Conservation (phyloP, 2,113 vertebrate species). For the Pelmatolapia mariae region DNA sequence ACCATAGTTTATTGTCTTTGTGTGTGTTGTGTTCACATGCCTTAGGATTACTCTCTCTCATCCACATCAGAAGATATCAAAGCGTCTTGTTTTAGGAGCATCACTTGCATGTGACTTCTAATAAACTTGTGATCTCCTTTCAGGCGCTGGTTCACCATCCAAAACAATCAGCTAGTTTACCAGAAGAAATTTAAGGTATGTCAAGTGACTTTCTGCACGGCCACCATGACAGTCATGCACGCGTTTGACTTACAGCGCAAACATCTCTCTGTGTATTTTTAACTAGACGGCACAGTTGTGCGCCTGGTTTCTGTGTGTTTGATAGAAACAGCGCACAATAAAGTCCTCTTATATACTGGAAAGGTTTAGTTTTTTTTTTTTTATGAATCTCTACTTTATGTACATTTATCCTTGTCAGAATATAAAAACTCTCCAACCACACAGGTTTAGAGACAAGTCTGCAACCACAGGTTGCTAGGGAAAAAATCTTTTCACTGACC, state of each 20-base stretch:
- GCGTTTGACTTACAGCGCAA: background rate
- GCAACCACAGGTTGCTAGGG: background rate
- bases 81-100: background rate
- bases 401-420: background rate
- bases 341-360: background rate
- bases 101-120: constrained; percentile 2
- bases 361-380: background rate
- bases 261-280: background rate
- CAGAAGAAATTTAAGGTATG: constrained; percentile 99
- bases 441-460: background rate
- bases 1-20: background rate
- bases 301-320: background rate
- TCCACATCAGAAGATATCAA: background rate
- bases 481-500: background rate
- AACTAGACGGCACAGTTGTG: background rate
- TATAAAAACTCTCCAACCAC: background rate
- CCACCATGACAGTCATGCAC: constrained; percentile 12
- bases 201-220: constrained; percentile 15
- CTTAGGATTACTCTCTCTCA: background rate
- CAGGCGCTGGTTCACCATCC: constrained; percentile 99
- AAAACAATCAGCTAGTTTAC: constrained; percentile 98
- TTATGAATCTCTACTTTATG: background rate
- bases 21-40: background rate
- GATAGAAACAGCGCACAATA: background rate
- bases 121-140: constrained; percentile 46